Base-by-base conservation (phyloP, 2,888 invertebrate species). In the Thecocarcelia acutangulata region DNA sequence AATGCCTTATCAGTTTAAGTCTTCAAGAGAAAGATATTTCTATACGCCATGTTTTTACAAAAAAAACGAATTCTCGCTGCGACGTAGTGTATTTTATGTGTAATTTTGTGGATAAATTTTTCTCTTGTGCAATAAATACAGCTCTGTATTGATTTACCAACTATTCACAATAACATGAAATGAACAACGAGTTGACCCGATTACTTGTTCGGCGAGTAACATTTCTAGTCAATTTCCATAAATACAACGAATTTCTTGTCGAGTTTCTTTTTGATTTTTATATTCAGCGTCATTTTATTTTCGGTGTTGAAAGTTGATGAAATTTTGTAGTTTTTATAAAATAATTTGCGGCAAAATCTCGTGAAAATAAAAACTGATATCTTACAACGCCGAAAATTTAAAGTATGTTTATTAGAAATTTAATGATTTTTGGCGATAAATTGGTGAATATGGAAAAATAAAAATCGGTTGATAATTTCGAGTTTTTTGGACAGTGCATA, bases 251-350 rank as follows among this genome's bases (percentile, higher is more conserved):
- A 44, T 75, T 70, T 78, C 54, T 74, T 80, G 69, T 66, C 74
- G 50, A 78, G 69, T 74, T 80, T 70, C 81, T 69, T 78, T 70
- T 69, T 61, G 58, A 40, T 78, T 82, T 78, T 82, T 77, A 68
- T 63, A 77, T 77, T 78, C 74, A 82, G 82, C 82, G 82, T 82
- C 81, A 82, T 82, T 81, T 82, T 82, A 78, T 82, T 74, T 82
- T 82, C 82, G 74, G 78, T 82, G 78, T 82, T 78, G 78, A 78
- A 75, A 82, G 82, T 82, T 78, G 78, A 82, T 64, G 66, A 78
- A 66, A 56, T 82, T 74, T 78, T 82, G 78, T 78, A 82, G 66
- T 75, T 78, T 82, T 78, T 70, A 59, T 48, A 54, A 44, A 70
- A 68, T 58, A 56, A 33, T 68, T 70, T 78, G 82, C 82, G 82